Evolutionary conservation across 2,888 invertebrate genomes (phyloP).

Genomic region (Cheilosia grossa): DNA sequence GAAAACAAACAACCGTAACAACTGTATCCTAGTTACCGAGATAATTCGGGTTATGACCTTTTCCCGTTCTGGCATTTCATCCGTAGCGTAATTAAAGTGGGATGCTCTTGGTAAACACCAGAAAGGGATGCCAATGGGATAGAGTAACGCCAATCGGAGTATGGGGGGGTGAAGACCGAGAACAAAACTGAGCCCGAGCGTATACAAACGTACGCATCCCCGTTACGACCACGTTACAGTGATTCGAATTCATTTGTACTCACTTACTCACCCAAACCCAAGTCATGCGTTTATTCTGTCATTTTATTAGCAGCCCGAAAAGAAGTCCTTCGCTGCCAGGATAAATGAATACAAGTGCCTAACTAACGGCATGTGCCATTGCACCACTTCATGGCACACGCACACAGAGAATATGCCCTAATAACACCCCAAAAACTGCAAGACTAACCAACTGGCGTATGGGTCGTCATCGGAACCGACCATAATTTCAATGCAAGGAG

Average conservation of each 20-base stretch:
- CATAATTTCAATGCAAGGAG: conserved; percentile 62
- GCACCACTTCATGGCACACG: conserved; percentile 59
- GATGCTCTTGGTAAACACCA: conserved; percentile 28
- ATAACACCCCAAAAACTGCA: conserved; percentile 59
- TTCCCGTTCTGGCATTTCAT: conserved; percentile 66
- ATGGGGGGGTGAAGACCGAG: conserved; percentile 19
- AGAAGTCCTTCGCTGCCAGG: conserved; percentile 45
- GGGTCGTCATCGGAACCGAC: conserved; percentile 37
- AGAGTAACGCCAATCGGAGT: too few relatives aligned
- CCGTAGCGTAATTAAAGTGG: conserved; percentile 70
- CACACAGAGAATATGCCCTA: conserved; percentile 44
- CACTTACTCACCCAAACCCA: conserved; percentile 72
- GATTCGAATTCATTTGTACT: conserved; percentile 76
- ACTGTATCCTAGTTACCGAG: conserved; percentile 73
- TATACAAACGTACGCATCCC: conserved; percentile 67
- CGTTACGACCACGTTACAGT: conserved; percentile 74
- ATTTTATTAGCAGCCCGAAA: conserved; percentile 60
- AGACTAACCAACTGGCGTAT: conserved; percentile 8
- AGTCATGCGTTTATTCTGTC: conserved; percentile 72
- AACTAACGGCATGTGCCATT: conserved; percentile 69
- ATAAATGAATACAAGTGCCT: conserved; percentile 72
- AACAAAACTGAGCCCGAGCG: conserved; percentile 2
- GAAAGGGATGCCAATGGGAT: neutral
- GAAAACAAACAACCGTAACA: conserved; percentile 71
- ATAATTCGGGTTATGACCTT: conserved; percentile 74